Percentiles rank a stretch among this genome's conserved stretches.
Evolutionary conservation across 2,888 invertebrate species (phyloP).

Genomic region (Himalopsyche anomala): DNA sequence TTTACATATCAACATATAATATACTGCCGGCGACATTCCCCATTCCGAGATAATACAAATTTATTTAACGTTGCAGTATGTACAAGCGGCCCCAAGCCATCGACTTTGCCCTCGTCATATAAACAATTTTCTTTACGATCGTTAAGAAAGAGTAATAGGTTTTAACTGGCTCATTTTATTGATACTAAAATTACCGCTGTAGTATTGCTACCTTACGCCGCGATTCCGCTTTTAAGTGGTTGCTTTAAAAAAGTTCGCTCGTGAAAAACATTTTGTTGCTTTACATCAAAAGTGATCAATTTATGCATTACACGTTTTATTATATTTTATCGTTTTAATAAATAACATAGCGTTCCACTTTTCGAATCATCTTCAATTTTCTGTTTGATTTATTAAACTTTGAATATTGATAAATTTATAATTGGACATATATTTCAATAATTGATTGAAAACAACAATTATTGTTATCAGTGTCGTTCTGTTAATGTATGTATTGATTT

Average conservation of each 20-base stretch:
- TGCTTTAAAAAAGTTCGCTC: not conserved
- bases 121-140: constrained; percentile 74
- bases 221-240: constrained; percentile 29
- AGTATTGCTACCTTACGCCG: constrained; percentile 70
- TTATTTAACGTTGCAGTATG: constrained; percentile 58
- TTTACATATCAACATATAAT: constrained; percentile 53
- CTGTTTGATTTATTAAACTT: no score
- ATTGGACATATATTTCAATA: no score
- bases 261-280: constrained; percentile 6
- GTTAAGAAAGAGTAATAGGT: constrained; percentile 78
- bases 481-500: no score
- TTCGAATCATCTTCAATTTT: no score
- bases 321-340: no score
- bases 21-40: constrained; percentile 46
- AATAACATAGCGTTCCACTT: no score
- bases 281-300: constrained; percentile 1
- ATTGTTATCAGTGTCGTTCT: no score
- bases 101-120: constrained; percentile 70
- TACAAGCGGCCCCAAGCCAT: constrained; percentile 68
- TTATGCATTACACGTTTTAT: not conserved
- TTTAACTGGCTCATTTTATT: constrained; percentile 75
- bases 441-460: no score
- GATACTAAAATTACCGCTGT: constrained; percentile 75
- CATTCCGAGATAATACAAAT: constrained; percentile 54
- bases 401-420: no score